Conservation (phyloP, 92 coral and sea anemone genomes). For the Scolanthus callimorphus region DNA sequence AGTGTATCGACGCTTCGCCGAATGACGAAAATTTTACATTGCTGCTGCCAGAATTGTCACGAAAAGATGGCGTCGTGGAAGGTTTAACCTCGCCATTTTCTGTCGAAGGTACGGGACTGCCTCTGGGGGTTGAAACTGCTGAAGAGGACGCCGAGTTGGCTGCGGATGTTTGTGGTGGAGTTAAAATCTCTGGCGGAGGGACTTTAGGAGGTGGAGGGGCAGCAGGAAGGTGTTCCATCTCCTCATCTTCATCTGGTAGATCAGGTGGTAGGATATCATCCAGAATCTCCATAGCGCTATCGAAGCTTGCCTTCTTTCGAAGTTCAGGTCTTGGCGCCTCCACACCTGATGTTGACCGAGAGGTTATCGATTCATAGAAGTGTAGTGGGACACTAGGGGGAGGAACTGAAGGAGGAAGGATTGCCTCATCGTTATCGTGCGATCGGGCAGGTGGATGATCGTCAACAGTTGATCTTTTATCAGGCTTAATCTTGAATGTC, state of each 20-base stretch:
- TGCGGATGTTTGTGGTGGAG: background rate
- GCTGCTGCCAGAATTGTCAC: too few species aligned
- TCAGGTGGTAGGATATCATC: background rate
- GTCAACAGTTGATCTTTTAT: too few species aligned
- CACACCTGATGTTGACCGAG: too few species aligned
- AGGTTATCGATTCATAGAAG: too few species aligned
- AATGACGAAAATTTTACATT: too few species aligned
- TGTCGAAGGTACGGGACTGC: background rate
- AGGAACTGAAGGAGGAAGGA: background rate
- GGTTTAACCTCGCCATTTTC: background rate
- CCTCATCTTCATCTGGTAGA: background rate
- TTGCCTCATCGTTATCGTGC: too few species aligned
- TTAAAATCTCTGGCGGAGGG: background rate
- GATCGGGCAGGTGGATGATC: too few species aligned
- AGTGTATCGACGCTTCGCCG: too few species aligned
- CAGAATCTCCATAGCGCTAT: background rate
- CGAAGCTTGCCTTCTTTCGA: background rate
- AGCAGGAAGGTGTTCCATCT: background rate
- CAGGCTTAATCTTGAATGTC: too few species aligned
- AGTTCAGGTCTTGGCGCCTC: too few species aligned
- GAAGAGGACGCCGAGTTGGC: background rate
- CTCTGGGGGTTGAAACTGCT: background rate
- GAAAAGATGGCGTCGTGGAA: background rate
- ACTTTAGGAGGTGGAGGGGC: constrained; percentile 1
- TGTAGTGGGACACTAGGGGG: background rate